Conservation (phyloP, 2,797 vertebrate species). For the Bufotes viridis region DNA sequence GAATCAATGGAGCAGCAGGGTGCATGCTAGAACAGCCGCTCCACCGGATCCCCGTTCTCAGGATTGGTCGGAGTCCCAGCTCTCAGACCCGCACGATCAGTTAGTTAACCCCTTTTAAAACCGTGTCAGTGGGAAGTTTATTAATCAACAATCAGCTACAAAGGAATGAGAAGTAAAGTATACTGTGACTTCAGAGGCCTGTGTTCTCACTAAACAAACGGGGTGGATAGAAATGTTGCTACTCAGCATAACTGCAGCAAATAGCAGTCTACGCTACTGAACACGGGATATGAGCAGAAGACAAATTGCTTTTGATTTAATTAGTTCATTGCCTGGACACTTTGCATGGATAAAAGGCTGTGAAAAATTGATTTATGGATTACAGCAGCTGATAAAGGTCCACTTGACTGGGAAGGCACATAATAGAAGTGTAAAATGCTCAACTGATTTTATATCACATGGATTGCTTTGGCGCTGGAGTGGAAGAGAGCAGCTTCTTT, state of each 20-base stretch:
- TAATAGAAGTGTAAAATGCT: constrained; percentile 20
- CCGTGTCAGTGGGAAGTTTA: neutral
- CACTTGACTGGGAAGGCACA: constrained; percentile 13
- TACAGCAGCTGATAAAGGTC: constrained; percentile 27
- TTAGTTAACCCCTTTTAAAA: neutral
- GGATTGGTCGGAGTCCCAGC: too few species aligned
- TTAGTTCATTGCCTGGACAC: constrained; percentile 7
- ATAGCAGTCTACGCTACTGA: neutral
- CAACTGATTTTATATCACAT: constrained; percentile 50
- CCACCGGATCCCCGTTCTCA: too few species aligned
- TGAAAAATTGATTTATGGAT: constrained; percentile 46
- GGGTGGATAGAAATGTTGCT: neutral
- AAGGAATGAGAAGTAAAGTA: neutral
- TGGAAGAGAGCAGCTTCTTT: constrained; percentile 10
- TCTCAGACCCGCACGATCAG: too few species aligned
- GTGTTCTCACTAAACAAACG: neutral
- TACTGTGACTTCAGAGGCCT: neutral
- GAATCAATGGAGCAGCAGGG: too few species aligned
- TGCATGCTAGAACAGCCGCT: too few species aligned
- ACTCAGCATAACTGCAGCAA: neutral
- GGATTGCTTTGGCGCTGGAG: constrained; percentile 22
- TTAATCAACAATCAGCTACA: neutral
- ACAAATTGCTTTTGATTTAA: constrained; percentile 24
- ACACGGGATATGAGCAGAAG: neutral
- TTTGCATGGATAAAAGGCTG: constrained; percentile 24